Evolutionary conservation across 37 sponge, comb jelly and placozoan species (phyloP), one percentile per base, ranked within the genome.

Genomic region (Cliona cf. orientalis): DNA sequence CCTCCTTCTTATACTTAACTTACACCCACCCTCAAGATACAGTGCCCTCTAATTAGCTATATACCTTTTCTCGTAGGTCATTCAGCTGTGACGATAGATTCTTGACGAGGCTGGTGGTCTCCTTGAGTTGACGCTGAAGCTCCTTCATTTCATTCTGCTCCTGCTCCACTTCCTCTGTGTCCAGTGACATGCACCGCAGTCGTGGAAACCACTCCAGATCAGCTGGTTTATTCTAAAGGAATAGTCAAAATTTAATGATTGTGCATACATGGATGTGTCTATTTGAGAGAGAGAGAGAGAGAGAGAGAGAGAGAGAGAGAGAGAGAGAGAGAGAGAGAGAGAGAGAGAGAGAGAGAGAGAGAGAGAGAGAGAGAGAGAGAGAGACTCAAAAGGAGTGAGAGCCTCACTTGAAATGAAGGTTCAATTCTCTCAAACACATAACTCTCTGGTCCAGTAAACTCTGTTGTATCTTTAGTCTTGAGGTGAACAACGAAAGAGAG

Each of bases 391-490:
- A 36, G 42, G 4, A n/a, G 3, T 60, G 26, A 26, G 5, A 22
- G 0, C 37, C 84, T 67, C 66, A 91, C 96, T 69, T 91, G 70
- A 61, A 61, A 61, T 61, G 63, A 61, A 6, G 39, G 74, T 35
- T 73, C n/a, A 32, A 99, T 96, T 76, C 75, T 82, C 22, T 94
- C 66, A 42, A 85, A 84, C 19, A 99, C 97, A 74, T 96, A 99
- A 58, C 93, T 96, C 80, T 99, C 99, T 17, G 99, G 99, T 0
- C 99, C 99, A 39, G 99, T 99, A 46, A 96, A 94, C 72, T 99
- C 99, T 3, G 99, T 99, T 14, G 86, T 91, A 58, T 90, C 91
- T 66, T 99, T 99, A 22, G 84, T 92, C 57, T 88, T 90, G 43
- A 99, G 60, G 46, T 93, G 91, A 3, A 96, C 97, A 35, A 96